A percentile compares a stretch with the other conserved stretches of the same genome.
phyloP scores from a whole-genome alignment of 2,113 vertebrate species.

The Tichodroma muraria region DNA sequence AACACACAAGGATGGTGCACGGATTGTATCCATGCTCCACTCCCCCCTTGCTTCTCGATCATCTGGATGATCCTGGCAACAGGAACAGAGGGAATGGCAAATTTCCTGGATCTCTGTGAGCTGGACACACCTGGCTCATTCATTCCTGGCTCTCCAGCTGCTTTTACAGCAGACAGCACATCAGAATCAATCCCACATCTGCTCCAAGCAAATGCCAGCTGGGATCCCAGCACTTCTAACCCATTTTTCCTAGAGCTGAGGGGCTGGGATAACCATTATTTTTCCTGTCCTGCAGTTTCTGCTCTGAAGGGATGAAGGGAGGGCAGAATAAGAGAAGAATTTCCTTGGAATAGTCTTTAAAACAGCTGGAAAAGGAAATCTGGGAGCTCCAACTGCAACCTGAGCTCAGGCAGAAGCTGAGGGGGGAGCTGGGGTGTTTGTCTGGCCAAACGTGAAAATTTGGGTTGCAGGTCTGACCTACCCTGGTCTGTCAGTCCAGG shows the following conservation, averaged over 20 bases:
- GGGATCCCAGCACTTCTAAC: background rate
- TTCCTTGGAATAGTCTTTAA: background rate
- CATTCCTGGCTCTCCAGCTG: background rate
- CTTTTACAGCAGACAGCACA: background rate
- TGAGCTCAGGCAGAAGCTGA: background rate
- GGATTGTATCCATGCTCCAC: background rate
- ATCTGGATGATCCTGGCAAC: background rate
- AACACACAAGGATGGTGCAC: rapidly evolving
- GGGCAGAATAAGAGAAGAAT: background rate
- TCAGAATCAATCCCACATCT: background rate
- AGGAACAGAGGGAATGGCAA: background rate
- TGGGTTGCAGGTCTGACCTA: background rate
- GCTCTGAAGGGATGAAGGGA: background rate
- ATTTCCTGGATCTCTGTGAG: background rate
- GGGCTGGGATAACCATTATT: background rate
- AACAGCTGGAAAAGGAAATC: background rate
- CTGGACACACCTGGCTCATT: background rate
- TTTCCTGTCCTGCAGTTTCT: background rate
- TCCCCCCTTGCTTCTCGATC: background rate
- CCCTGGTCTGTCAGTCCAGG: background rate
- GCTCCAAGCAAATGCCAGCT: background rate
- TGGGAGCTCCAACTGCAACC: background rate
- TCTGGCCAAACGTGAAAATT: background rate
- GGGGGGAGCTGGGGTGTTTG: background rate
- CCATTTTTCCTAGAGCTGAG: background rate